phyloP scores from a whole-genome alignment of 1,140 invertebrate genomes.

The Papilio dardanus region DNA sequence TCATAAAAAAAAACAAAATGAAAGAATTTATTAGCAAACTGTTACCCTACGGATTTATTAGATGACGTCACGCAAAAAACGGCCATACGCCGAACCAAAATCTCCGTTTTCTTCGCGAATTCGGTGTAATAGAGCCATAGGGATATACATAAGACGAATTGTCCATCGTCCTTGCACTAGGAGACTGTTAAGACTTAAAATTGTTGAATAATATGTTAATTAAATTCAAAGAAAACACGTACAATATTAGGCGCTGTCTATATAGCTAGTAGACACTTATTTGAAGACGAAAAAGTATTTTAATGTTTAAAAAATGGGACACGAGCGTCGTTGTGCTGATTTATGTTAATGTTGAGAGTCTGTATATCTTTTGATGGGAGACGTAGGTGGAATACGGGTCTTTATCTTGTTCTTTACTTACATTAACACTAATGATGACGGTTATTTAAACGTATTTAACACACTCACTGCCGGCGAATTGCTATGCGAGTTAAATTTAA shows the following conservation, averaged over 20 bases:
- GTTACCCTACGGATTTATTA: no score
- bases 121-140: no score
- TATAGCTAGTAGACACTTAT: background rate
- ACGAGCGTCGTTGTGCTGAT: slow-evolving; percentile 52
- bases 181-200: no score
- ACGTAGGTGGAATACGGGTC: background rate
- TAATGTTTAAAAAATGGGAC: slow-evolving; percentile 42
- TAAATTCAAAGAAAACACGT: no score
- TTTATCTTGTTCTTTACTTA: slow-evolving; percentile 1
- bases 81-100: no score
- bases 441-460: background rate
- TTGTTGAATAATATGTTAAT: no score
- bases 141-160: no score
- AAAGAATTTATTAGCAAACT: no score
- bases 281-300: slow-evolving; percentile 41
- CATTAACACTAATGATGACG: background rate
- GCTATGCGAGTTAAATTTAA: background rate
- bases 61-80: no score
- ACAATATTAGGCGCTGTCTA: background rate
- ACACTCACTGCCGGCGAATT: background rate
- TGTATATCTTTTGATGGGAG: slow-evolving; percentile 3
- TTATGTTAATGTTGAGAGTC: slow-evolving; percentile 41
- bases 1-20: no score
- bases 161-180: no score
- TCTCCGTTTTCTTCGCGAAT: no score